These are phyloP conservation scores for Rousettus madagascariensis DNA, from an alignment of 2,797 vertebrate species.

Conservation along the genomic window DNA sequence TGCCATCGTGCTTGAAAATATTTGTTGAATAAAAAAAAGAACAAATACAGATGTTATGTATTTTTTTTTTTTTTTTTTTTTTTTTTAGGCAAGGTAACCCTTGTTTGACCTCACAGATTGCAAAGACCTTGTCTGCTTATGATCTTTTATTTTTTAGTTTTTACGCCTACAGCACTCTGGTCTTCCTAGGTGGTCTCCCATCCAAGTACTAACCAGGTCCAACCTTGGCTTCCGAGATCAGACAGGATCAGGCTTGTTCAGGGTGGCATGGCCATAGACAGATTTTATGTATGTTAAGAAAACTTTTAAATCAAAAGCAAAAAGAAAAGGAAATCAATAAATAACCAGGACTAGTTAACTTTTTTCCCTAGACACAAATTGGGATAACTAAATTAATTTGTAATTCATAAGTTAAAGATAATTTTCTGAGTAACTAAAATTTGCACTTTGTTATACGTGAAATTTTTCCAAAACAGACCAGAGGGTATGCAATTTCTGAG, in stretches of 20 bases:
- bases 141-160: too few relatives aligned
- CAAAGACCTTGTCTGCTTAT: too few relatives aligned
- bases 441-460: background rate
- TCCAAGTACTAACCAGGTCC: too few relatives aligned
- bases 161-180: too few relatives aligned
- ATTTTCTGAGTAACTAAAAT: background rate
- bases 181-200: too few relatives aligned
- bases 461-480: background rate
- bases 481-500: background rate
- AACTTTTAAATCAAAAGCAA: background rate
- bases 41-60: background rate
- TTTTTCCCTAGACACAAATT: background rate
- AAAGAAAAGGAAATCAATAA: background rate
- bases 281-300: background rate
- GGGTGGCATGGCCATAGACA: background rate
- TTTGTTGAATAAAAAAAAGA: background rate
- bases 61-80: background rate
- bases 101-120: too few relatives aligned
- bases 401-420: background rate
- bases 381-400: background rate
- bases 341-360: background rate
- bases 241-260: too few relatives aligned
- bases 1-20: background rate
- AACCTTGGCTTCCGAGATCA: too few relatives aligned
- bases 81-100: too few relatives aligned